Evolutionary conservation across 2,113 vertebrate species (phyloP).

Genomic region (Gracilinanus agilis): DNA sequence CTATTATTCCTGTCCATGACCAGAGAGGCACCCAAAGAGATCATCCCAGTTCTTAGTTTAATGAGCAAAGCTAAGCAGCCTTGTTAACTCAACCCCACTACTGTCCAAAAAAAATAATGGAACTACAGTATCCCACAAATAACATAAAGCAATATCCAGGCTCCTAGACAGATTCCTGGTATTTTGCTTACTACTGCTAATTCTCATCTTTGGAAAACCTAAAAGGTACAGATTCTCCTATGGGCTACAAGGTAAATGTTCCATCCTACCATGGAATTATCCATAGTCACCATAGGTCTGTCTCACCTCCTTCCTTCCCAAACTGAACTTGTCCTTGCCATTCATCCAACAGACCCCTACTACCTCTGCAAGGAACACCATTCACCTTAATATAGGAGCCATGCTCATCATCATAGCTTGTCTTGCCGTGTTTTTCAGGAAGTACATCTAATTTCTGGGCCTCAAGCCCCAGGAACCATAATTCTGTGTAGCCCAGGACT

Average conservation of each 20-base stretch:
- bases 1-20: not conserved
- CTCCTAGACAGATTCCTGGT: not conserved
- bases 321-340: no score
- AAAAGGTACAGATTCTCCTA: not conserved
- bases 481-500: slow-evolving; percentile 92
- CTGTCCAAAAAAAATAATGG: not conserved
- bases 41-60: not conserved
- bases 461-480: slow-evolving; percentile 95
- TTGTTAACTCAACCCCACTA: not conserved
- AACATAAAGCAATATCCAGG: not conserved
- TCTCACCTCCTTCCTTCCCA: no score
- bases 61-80: not conserved
- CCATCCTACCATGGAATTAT: not conserved
- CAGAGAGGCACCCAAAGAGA: not conserved
- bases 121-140: not conserved
- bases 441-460: slow-evolving; percentile 91
- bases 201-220: not conserved
- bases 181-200: not conserved
- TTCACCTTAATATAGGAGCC: slow-evolving; percentile 94
- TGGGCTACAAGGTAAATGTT: not conserved
- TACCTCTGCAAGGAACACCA: no score
- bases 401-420: slow-evolving; percentile 92
- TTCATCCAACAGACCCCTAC: no score
- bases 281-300: not conserved
- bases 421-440: slow-evolving; percentile 88